These are phyloP conservation scores for Steinernema feltiae DNA, from an alignment of 1,140 invertebrate genomes.

Conservation along the genomic window DNA sequence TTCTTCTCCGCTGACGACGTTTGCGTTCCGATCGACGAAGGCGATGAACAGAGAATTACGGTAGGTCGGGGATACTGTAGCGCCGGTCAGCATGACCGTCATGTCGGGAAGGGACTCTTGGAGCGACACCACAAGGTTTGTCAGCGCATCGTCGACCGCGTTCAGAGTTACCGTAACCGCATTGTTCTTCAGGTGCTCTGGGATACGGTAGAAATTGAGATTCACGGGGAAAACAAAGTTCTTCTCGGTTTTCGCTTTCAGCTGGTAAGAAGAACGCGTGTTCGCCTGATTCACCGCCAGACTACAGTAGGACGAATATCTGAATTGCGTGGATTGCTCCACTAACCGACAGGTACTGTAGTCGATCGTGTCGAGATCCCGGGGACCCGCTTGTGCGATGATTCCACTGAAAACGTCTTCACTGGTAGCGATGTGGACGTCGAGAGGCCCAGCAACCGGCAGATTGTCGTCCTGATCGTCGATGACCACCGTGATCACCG, in stretches of 20 bases:
- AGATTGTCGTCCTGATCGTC: constrained; percentile 15
- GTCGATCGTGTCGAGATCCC: neutral
- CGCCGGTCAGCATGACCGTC: neutral
- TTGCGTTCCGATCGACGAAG: neutral
- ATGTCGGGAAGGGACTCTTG: neutral
- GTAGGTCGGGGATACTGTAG: neutral
- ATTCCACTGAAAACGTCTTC: neutral
- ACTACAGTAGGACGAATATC: neutral
- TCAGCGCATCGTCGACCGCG: neutral
- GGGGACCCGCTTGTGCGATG: neutral
- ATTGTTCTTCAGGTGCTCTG: neutral
- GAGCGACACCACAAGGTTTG: neutral
- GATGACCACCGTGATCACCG: neutral
- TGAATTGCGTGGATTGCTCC: neutral
- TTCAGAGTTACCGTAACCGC: neutral
- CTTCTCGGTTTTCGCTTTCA: neutral
- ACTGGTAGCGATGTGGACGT: neutral
- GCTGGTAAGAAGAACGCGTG: neutral
- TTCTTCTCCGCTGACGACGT: neutral
- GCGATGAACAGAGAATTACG: neutral
- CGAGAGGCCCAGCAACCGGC: neutral
- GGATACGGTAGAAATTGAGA: neutral
- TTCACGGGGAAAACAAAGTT: neutral
- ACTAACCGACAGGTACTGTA: neutral
- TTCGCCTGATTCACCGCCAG: neutral